These are phyloP conservation scores for Bovichtus variegatus DNA, from an alignment of 2,797 vertebrate species.

Conservation along the genomic window DNA sequence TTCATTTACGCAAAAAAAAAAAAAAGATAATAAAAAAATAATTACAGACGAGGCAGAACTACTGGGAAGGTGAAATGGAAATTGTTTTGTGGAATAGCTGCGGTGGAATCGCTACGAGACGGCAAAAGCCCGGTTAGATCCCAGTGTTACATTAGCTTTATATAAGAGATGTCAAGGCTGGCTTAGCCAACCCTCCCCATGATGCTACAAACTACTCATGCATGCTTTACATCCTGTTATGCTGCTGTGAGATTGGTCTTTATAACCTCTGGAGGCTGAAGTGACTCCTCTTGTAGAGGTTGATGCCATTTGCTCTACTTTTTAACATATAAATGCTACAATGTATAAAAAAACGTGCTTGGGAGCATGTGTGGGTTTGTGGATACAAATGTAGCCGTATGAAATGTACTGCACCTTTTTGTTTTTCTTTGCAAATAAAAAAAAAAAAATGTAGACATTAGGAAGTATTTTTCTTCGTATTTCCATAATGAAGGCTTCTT, in stretches of 20 bases:
- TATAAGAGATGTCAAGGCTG: slow-evolving; percentile 74
- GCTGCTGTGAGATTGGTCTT: slow-evolving; percentile 48
- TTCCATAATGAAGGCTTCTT: slow-evolving; percentile 7
- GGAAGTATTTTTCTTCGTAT: background rate
- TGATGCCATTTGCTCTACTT: slow-evolving; percentile 53
- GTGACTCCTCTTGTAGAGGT: slow-evolving; percentile 51
- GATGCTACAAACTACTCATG: slow-evolving; percentile 72
- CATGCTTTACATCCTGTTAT: slow-evolving; percentile 76
- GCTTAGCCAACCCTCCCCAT: slow-evolving; percentile 57
- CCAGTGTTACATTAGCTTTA: slow-evolving; percentile 57
- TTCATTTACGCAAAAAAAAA: slow-evolving; percentile 35
- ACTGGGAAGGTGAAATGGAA: slow-evolving; percentile 1
- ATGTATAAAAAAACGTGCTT: background rate
- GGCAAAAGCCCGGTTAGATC: slow-evolving; percentile 12
- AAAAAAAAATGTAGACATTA: background rate
- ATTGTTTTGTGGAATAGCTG: slow-evolving; percentile 26
- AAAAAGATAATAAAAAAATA: slow-evolving; percentile 26
- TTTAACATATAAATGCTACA: slow-evolving; percentile 40
- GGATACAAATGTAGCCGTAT: too few species aligned
- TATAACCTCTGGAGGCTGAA: slow-evolving; percentile 57
- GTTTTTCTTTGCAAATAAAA: slow-evolving; percentile 8
- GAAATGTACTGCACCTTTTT: background rate
- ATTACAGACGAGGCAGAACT: slow-evolving; percentile 38
- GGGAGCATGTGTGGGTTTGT: background rate
- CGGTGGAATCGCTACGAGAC: slow-evolving; percentile 2